Base-by-base conservation (phyloP, 2,888 invertebrate genomes). In the Tigriopus californicus region DNA sequence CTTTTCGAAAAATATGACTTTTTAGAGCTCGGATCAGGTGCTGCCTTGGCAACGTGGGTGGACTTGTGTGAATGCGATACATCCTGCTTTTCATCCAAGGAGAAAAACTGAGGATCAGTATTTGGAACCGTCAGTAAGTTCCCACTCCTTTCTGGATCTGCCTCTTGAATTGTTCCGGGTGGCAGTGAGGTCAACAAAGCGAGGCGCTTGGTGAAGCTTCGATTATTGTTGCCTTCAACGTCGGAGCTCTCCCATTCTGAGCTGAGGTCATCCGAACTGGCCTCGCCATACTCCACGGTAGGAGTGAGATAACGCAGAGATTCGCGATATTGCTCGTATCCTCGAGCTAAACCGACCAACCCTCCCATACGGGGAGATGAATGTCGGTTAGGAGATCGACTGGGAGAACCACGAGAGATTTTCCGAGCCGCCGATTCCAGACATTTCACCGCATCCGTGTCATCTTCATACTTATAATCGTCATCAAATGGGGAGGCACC, bases 191-290 rank as follows among this genome's bases (percentile, higher is more conserved):
- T 33, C 33, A 33, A 33, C 33, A 33, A 33, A 33, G 33, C 33
- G 8, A 33, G 33, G 8, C 33, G 33, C 8, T 33, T 33, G 3
- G 33, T 33, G 33, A 33, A 33, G 33, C 33, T 33, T 3, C 33
- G 33, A 33, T 33, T 33, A 33, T 33, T 33, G 33, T 33, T 33
- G 33, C 33, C 33, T 33, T 33, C 33, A 33, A 33, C 3, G 8
- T 33, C 33, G 85, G 46, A 41, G 33, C 44, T 86, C 69, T 89
- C 88, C 88, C 89, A 89, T 68, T 89, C 89, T 13, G 88, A 88
- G 70, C 86, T 87, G 62, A 89, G 78, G 71, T 89, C 89, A 70
- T 90, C 89, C 68, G 85, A 86, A 64, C 85, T 85, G n/a, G 86
- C 85, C 67, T 88, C 87, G 13, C 85, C 87, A 70, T 85, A 90